Evolutionary conservation across 2,113 vertebrate species (phyloP), one percentile per base, ranked within the genome.

Genomic region (Panthera uncia): DNA sequence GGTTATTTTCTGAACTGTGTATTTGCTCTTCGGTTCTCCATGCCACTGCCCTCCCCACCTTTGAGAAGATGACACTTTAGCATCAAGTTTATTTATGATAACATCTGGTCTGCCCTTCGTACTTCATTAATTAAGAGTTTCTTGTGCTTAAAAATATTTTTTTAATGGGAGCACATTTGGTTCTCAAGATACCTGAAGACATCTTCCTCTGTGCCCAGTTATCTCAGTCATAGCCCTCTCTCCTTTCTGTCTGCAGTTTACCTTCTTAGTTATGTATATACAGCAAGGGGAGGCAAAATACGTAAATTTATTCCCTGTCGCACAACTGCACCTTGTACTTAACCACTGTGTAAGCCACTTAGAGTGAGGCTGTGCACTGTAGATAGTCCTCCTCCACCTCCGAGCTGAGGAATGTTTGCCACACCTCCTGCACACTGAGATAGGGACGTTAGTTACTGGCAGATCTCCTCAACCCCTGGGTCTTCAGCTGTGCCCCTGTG

Each of bases 301-400:
- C 15, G 5, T 23, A n/a, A 73, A 41, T 92, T 38, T 41, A 41
- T 69, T 57, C 7, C 19, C 89, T 33, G 1, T 33, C 5, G 2
- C 4, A 33, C 16, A 71, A 10, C 16, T 38, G 15, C n/a, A 52
- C 2, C 27, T 57, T 84, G 41, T 73, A 15, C 38, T 9, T 2
- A 73, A 3, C 36, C 36, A 31, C 36, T 3, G 0, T 0, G 4
- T 18, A 7, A 18, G 68, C 55, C 33, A 15, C 31, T 31, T n/a
- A 33, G 38, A 50, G 27, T 74, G 8, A 11, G 16, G 21, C 36
- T 27, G 11, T 57, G 9, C 21, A 12, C 33, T 78, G 27, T 12
- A 25, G 23, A 15, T 25, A 25, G 41, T 23, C 13, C 7, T 23
- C 29, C n/a, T 27, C 16, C 7, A 0, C 10, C 65, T 41, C 50